Base-by-base conservation (phyloP, 2,797 vertebrate species). In the Epinephelus coioides region DNA sequence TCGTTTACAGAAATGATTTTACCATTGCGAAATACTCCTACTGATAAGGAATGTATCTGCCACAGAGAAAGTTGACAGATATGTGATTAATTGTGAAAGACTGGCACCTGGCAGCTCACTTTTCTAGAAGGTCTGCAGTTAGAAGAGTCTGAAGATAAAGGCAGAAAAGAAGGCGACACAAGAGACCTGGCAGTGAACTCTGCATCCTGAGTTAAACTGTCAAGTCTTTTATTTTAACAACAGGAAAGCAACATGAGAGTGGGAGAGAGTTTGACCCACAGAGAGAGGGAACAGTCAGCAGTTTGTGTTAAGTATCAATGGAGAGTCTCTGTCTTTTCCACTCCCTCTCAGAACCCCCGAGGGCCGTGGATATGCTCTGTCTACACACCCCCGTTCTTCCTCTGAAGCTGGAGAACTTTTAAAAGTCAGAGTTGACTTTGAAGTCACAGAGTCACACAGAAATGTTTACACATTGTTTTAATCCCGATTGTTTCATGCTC, bases 201-300 rank as follows among this genome's bases (percentile, higher is more conserved):
- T 64, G 64, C 80, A 82, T 83, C 86, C 82, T 74, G 82, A 84
- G 55, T 67, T 57, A 91, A 76, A 86, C 76, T 65, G 78, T 82
- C 65, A 71, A 25, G 38, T 68, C 47, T 80, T 87, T 87, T 81
- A 82, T 82, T 86, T 81, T 38, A 87, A 81, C 79, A 87, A 85
- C 83, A 90, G 85, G 82, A 89, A 90, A 80, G 83, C 82, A 85
- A 86, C 80, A 30, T 78, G 73, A 67, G 64, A 81, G 77, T 61
- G 55, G 44, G 59, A 73, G 69, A 82, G 76, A 82, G 76, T 80
- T 72, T 84, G 70, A 79, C 73, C 71, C 61, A 77, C 61, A 51
- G 53, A 87, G 83, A 87, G 84, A 89, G 74, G 86, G 87, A 90
- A 94, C 94, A 95, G 93, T 95, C 94, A 94, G 94, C 92, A 95